Evolutionary conservation across 2,113 vertebrate species (phyloP).

Genomic region (Pipa parva): DNA sequence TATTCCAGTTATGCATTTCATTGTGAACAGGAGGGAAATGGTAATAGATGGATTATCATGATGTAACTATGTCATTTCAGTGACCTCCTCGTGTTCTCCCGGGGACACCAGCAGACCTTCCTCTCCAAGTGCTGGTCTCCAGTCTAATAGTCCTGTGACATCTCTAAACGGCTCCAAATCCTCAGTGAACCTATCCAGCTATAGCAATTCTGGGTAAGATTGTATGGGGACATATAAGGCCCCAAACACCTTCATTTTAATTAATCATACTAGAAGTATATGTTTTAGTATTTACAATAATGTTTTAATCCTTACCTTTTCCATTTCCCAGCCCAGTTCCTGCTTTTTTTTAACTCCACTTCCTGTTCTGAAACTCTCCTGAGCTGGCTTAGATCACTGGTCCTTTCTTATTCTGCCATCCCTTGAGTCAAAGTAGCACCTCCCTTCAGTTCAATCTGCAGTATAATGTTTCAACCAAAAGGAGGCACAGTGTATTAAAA

Average conservation of each 20-base stretch:
- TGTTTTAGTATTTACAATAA: not conserved
- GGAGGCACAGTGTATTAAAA: no score
- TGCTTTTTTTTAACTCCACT: no score
- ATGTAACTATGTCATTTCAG: constrained; percentile 42
- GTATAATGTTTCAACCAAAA: no score
- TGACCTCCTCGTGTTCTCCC: constrained; percentile 71
- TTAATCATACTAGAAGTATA: not conserved
- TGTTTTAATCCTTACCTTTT: no score
- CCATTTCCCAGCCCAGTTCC: no score
- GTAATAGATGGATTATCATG: not conserved
- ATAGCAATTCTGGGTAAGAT: constrained; percentile 72
- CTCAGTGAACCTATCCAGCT: constrained; percentile 60
- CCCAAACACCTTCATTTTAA: not conserved
- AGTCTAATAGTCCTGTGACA: constrained; percentile 60
- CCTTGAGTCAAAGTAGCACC: no score
- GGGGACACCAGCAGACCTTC: constrained; percentile 69
- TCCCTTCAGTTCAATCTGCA: no score
- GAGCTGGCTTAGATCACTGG: no score
- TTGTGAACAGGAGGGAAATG: not conserved
- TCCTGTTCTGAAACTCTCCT: no score
- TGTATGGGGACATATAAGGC: not conserved
- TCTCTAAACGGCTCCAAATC: constrained; percentile 68
- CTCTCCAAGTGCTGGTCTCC: constrained; percentile 62
- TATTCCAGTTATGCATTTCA: no score
- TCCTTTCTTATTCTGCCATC: no score